Evolutionary conservation across 1,140 invertebrate genomes (phyloP), one percentile per base, ranked within the genome.

Genomic region (Diabrotica virgifera): DNA sequence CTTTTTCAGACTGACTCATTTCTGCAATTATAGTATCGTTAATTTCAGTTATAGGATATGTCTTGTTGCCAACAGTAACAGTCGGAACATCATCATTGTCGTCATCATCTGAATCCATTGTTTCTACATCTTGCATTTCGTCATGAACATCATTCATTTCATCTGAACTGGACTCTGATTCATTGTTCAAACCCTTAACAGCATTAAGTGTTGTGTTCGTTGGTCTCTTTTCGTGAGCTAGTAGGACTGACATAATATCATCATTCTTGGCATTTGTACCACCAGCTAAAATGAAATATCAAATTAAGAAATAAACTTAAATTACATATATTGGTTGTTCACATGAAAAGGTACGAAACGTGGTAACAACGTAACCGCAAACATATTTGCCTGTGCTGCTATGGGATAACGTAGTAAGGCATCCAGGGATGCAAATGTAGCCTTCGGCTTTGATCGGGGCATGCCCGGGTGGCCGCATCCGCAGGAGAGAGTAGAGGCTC

Each of bases 1-100:
- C 94, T 80, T 96, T 97, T 78, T 98, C 95, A 13, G 89, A 81
- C 5, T 92, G 88, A 10, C 92, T 94, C 96, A 98, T 98, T 79
- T 90, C 87, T 0, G 88, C 87, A 68, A 97, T 94, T 70, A 96
- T 82, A 59, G 89, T 86, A 77, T 95, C 92, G 70, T 90, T 90
- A 5, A 96, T 85, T 70, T 92, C 89, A 5, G 89, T 89, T 51
- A 95, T 85, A 0, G 92, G 84, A 66, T 96, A 87, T 12, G 86
- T 86, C 76, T 87, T 86, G 52, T 89, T 89, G 56, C 90, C 93
- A 11, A 97, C 92, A 65, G 83, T 83, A 3, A 98, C 91, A 5
- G 89, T 88, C 6, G 93, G 91, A n/a, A 89, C 85, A 69, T 87
- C 84, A 72, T 94, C 92, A 56, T 95, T 92, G 13, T 94, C 92